Conservation (phyloP, 2,888 invertebrate genomes). For the Rhabditoides inermis region DNA sequence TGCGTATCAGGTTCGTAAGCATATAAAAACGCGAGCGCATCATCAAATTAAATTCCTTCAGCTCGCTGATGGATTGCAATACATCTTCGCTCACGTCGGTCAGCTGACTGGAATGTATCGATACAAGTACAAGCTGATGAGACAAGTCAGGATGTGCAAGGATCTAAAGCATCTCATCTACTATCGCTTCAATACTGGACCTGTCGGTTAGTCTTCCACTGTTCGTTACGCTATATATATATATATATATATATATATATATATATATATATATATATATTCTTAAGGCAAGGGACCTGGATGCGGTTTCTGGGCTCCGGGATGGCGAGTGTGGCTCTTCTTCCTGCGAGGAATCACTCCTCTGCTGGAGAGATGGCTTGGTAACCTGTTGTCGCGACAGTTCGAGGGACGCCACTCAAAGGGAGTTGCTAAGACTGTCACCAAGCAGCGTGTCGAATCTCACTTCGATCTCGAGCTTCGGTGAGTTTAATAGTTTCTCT, state of each 20-base stretch:
- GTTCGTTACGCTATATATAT: no score
- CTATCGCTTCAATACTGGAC: conserved; percentile 64
- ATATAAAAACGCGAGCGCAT: no score
- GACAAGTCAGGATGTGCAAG: conserved; percentile 81
- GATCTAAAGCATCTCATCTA: conserved; percentile 98
- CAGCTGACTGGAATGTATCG: conserved; percentile 99
- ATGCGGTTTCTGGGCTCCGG: conserved; percentile 64
- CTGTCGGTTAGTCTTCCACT: conserved; percentile 44
- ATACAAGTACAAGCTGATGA: conserved; percentile 54
- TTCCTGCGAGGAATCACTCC: conserved; percentile 99
- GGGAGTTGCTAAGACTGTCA: conserved; percentile 96
- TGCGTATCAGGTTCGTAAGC: no score
- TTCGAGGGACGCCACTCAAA: conserved; percentile 99
- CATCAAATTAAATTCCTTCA: no score
- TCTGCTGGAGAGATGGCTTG: conserved; percentile 93
- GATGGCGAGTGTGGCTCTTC: conserved; percentile 99
- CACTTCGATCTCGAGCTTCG: conserved; percentile 97
- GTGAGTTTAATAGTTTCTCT: conserved; percentile 28
- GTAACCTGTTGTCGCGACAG: conserved; percentile 91
- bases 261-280: no score
- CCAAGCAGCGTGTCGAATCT: conserved; percentile 96
- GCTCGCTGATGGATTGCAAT: conserved; percentile 92
- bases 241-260: no score
- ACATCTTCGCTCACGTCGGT: conserved; percentile 97
- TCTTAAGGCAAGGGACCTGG: conserved; percentile 51